A percentile compares a stretch with the other conserved stretches of the same genome.
Evolutionary conservation across 2,888 invertebrate species (phyloP).

Genomic region (Epirrhoe alternata): DNA sequence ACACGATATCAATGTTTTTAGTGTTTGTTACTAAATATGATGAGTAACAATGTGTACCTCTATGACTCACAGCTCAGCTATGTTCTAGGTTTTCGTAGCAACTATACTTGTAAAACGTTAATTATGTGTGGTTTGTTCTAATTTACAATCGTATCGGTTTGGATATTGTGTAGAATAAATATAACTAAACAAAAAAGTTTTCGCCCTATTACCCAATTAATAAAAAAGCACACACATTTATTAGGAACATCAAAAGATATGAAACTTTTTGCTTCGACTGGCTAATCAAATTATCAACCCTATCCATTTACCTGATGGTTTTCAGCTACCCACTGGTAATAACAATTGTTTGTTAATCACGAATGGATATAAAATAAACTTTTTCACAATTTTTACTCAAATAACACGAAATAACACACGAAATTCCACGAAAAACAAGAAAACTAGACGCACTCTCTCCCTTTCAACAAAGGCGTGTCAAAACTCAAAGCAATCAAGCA

Average conservation of each 20-base stretch:
- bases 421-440: slow-evolving; percentile 3
- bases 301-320: slow-evolving; percentile 15
- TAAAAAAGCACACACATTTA: background rate
- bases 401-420: slow-evolving; percentile 5
- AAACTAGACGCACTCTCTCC: slow-evolving; percentile 2
- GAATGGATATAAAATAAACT: background rate
- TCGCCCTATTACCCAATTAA: background rate
- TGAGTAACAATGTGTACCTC: background rate
- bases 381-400: background rate
- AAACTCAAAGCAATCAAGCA: background rate
- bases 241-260: background rate
- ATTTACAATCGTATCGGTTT: background rate
- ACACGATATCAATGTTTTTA: background rate
- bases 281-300: background rate
- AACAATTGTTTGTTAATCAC: background rate
- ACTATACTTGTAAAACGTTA: background rate
- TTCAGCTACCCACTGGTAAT: slow-evolving; percentile 3
- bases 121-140: background rate
- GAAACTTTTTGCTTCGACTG: background rate
- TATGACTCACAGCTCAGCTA: slow-evolving; percentile 13
- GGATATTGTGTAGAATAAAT: background rate
- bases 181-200: background rate
- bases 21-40: background rate
- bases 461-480: slow-evolving; percentile 18
- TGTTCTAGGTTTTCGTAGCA: background rate